Conservation (phyloP, 2,797 vertebrate species). For the Pogoniulus pusillus region DNA sequence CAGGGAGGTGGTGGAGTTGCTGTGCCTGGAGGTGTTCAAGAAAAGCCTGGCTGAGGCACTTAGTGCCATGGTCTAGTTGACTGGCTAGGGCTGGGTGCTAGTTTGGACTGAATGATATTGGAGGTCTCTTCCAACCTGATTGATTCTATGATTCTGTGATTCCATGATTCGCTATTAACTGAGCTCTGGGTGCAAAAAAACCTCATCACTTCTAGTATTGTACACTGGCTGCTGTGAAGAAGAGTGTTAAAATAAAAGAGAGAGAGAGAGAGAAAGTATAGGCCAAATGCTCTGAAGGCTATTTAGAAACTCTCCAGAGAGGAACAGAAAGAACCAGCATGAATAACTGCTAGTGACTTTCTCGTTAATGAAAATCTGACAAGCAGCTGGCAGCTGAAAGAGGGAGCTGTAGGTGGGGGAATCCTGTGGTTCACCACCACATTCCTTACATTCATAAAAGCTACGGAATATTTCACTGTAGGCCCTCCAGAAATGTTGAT, state of each 20-base stretch:
- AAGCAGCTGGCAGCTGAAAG: constrained; percentile 75
- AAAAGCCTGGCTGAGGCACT: too few relatives aligned
- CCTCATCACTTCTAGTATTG: constrained; percentile 8
- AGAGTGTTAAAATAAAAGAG: neutral
- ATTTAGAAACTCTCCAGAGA: constrained; percentile 65
- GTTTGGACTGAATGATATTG: too few relatives aligned
- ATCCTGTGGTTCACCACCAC: constrained; percentile 74
- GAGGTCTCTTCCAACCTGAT: too few relatives aligned
- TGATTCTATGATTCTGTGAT: too few relatives aligned
- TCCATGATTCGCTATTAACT: neutral
- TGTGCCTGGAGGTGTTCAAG: too few relatives aligned
- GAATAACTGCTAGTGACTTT: constrained; percentile 73
- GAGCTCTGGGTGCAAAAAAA: constrained; percentile 27
- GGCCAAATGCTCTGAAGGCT: constrained; percentile 29
- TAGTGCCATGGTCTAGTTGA: too few relatives aligned
- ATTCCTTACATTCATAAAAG: constrained; percentile 74
- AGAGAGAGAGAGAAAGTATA: constrained; percentile 4
- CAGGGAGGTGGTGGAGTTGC: too few relatives aligned
- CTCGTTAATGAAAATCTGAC: constrained; percentile 75
- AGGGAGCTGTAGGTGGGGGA: constrained; percentile 74
- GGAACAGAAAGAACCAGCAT: constrained; percentile 60
- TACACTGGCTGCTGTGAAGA: constrained; percentile 23
- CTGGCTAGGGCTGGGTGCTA: too few relatives aligned
- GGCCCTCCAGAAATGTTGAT: constrained; percentile 34
- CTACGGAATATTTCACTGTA: constrained; percentile 71